phyloP scores from a whole-genome alignment of 2,797 vertebrate genomes.

The Nyctalus aviator region DNA sequence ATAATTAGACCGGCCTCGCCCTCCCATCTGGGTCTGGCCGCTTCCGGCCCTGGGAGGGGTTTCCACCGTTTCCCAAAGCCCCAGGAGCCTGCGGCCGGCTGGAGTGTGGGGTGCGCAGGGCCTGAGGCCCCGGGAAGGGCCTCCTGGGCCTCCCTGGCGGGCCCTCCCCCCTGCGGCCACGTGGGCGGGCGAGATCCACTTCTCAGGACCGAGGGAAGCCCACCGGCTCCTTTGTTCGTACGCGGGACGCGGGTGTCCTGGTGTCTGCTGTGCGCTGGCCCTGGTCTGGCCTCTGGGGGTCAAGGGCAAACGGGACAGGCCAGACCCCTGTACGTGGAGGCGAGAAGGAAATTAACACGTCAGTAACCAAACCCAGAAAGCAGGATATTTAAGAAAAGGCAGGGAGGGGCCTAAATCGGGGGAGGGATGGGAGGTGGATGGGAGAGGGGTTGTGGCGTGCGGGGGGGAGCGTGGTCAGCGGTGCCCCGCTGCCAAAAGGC shows the following conservation, averaged over 20 bases:
- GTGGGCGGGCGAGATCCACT: rapidly evolving
- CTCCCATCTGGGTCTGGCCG: constrained; percentile 2
- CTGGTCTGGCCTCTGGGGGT: not conserved
- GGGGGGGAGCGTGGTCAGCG: rapidly evolving
- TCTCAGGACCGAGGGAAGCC: not conserved
- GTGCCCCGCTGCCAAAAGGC: not conserved
- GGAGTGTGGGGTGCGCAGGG: rapidly evolving
- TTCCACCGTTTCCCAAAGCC: not conserved
- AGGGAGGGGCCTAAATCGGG: not conserved
- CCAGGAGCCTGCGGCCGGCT: rapidly evolving
- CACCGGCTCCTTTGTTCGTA: rapidly evolving
- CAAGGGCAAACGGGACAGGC: rapidly evolving
- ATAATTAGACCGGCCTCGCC: constrained; percentile 43
- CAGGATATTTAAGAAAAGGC: not conserved
- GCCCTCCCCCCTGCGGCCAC: rapidly evolving
- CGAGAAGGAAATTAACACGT: not conserved
- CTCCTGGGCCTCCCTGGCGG: rapidly evolving
- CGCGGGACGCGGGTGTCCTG: rapidly evolving
- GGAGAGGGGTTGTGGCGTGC: rapidly evolving
- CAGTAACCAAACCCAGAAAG: not conserved
- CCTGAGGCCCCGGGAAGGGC: rapidly evolving
- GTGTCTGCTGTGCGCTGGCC: rapidly evolving
- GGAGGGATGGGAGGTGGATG: not conserved
- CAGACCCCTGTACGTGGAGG: rapidly evolving
- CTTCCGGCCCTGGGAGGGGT: not conserved